Evolutionary conservation across 2,888 invertebrate species (phyloP), one percentile per base, ranked within the genome.

Genomic region (Andrena hattorfiana): DNA sequence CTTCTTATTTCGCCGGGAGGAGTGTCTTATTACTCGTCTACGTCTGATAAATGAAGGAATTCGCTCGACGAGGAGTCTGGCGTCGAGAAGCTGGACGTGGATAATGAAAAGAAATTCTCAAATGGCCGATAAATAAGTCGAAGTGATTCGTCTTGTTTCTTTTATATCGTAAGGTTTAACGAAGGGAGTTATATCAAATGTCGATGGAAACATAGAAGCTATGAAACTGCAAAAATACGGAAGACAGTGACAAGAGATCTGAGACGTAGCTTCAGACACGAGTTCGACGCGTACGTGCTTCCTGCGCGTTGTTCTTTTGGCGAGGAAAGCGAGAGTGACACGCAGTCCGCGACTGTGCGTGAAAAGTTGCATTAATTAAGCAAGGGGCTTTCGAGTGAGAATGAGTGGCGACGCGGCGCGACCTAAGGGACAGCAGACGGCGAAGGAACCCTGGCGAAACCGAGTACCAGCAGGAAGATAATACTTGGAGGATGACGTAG

Each of bases 341-440:
- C 81, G 81, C 67, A 79, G 83, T 83, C 81, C 80, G 77, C 85
- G 66, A 71, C 67, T 59, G 73, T 67, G 82, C 85, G 83, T 85
- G 87, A 85, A 81, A 87, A 90, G 88, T 89, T 90, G 88, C 90
- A 90, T 91, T 92, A 92, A 92, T 92, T 91, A 91, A 91, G 88
- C 87, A 75, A 79, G 75, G 64, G 59, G 62, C 71, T 64, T 73
- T 68, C 74, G 62, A 81, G 71, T 54, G 83, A 78, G 78, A 72
- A 48, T 35, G 32, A 76, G 54, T 56, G 75, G 23, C 28, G 72
- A 63, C 66, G 51, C 56, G 35, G 49, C 68, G 73, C 54, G 60
- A 32, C 30, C 20, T 48, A 64, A 70, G 63, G 75, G 78, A 76
- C 51, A 35, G 56, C 26, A 20, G 66, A 51, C 54, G 51, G 13